Evolutionary conservation across 2,888 invertebrate genomes (phyloP).

Genomic region (Nymphalis c-album): DNA sequence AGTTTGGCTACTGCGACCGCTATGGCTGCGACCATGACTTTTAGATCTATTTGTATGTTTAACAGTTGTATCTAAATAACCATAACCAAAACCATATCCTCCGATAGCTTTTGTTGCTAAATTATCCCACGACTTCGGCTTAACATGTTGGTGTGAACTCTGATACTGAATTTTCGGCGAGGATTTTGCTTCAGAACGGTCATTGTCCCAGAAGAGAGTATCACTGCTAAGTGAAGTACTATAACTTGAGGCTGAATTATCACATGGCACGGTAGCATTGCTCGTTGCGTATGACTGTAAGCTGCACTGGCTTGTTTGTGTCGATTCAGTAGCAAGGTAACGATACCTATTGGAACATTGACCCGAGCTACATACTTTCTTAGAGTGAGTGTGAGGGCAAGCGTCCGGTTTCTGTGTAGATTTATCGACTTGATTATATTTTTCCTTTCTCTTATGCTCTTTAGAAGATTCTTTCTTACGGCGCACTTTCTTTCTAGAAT

Average conservation of each 20-base stretch:
- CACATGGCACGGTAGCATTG: slow-evolving; percentile 84
- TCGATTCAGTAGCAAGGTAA: slow-evolving; percentile 85
- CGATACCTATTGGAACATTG: slow-evolving; percentile 76
- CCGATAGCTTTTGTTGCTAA: slow-evolving; percentile 92
- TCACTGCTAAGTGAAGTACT: slow-evolving; percentile 93
- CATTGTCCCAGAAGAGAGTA: slow-evolving; percentile 91
- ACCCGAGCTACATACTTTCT: slow-evolving; percentile 67
- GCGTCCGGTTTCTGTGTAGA: slow-evolving; percentile 72
- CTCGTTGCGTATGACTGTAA: slow-evolving; percentile 92
- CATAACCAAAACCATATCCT: slow-evolving; percentile 93
- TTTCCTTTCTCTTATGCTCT: slow-evolving; percentile 83
- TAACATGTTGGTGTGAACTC: slow-evolving; percentile 75
- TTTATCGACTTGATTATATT: slow-evolving; percentile 78
- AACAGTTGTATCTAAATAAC: slow-evolving; percentile 86
- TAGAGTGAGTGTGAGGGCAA: slow-evolving; percentile 73
- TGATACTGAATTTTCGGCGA: slow-evolving; percentile 77
- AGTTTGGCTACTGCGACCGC: slow-evolving; percentile 81
- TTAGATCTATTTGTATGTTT: slow-evolving; percentile 71
- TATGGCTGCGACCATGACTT: slow-evolving; percentile 78
- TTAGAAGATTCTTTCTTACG: slow-evolving; percentile 83
- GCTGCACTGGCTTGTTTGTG: slow-evolving; percentile 89
- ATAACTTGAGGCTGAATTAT: slow-evolving; percentile 89
- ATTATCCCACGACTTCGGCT: slow-evolving; percentile 96
- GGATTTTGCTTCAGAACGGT: slow-evolving; percentile 67
- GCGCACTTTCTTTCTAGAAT: slow-evolving; percentile 74